Evolutionary conservation across 1,140 invertebrate genomes (phyloP).

Genomic region (Drosophila bipectinata): DNA sequence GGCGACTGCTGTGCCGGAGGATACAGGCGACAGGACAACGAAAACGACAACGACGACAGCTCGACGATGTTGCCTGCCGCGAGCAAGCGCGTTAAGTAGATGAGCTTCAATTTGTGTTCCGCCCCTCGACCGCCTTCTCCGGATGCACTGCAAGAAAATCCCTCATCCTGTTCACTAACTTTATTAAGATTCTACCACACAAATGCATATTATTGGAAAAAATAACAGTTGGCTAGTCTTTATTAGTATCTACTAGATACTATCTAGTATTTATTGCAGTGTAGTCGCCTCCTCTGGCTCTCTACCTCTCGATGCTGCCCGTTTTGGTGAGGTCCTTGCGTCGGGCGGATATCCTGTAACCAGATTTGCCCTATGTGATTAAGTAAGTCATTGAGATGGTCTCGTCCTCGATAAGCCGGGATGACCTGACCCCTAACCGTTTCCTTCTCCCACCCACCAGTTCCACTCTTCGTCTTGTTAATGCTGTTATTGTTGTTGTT

Average conservation of each 20-base stretch:
- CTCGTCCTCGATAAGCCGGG: conserved; percentile 67
- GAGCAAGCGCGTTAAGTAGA: conserved; percentile 79
- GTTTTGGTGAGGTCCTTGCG: conserved; percentile 41
- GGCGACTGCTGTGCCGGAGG: conserved; percentile 68
- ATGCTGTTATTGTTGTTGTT: conserved; percentile 24
- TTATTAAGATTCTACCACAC: too few species aligned
- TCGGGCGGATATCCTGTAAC: conserved; percentile 76
- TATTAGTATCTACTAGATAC: not conserved
- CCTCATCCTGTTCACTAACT: not conserved
- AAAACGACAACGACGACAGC: conserved; percentile 35
- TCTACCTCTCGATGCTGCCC: conserved; percentile 20
- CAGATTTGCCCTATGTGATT: conserved; percentile 81
- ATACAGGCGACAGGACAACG: conserved; percentile 69
- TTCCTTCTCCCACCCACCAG: conserved; percentile 12
- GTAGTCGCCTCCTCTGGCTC: conserved; percentile 1
- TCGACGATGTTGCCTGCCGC: conserved; percentile 71
- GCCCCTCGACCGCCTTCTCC: conserved; percentile 14
- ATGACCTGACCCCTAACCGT: conserved; percentile 39
- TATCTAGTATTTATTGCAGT: not conserved
- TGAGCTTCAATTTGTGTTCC: conserved; percentile 78
- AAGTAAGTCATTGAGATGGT: conserved; percentile 80
- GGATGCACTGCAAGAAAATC: conserved; percentile 4
- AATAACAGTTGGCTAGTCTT: not conserved
- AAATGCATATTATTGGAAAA: too few species aligned
- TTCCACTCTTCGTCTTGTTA: conserved; percentile 13